A percentile compares a stretch with the other conserved stretches of the same genome.
These are phyloP conservation scores for Cirrhinus mrigala DNA, from an alignment of 2,797 vertebrate genomes.

Conservation along the genomic window DNA sequence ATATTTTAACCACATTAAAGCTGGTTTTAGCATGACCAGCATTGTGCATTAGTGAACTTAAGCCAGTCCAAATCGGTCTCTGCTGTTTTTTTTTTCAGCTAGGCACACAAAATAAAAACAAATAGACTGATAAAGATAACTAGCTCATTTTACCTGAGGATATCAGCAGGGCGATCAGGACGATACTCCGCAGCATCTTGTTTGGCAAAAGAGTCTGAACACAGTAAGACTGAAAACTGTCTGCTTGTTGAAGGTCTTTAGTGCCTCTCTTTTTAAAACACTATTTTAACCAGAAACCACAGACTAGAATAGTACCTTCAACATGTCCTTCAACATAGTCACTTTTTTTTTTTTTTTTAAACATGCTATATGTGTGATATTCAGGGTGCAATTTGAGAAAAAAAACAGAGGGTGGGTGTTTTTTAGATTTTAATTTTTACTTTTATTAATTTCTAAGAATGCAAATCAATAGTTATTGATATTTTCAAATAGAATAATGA, in stretches of 20 bases:
- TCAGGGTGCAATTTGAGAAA: no score
- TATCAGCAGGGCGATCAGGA: not conserved
- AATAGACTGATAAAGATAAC: not conserved
- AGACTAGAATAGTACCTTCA: not conserved
- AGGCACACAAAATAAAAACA: conserved; percentile 23
- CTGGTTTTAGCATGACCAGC: not conserved
- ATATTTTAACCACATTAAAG: no score
- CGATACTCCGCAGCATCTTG: not conserved
- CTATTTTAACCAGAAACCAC: not conserved
- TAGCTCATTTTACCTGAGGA: conserved; percentile 6
- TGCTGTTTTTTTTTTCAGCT: not conserved
- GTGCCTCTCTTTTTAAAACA: not conserved
- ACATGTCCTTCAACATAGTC: not conserved
- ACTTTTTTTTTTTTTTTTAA: no score
- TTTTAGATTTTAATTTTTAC: no score
- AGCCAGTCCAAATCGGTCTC: not conserved
- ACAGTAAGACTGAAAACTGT: no score
- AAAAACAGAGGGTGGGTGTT: no score
- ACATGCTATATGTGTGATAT: not conserved
- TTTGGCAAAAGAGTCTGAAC: not conserved
- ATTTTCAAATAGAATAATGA: no score
- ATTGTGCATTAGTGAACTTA: no score
- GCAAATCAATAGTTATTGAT: no score
- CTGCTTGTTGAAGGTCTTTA: not conserved
- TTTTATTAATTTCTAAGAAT: no score